Conservation (phyloP, 2,113 vertebrate species). For the Aspiorhynchus laticeps region DNA sequence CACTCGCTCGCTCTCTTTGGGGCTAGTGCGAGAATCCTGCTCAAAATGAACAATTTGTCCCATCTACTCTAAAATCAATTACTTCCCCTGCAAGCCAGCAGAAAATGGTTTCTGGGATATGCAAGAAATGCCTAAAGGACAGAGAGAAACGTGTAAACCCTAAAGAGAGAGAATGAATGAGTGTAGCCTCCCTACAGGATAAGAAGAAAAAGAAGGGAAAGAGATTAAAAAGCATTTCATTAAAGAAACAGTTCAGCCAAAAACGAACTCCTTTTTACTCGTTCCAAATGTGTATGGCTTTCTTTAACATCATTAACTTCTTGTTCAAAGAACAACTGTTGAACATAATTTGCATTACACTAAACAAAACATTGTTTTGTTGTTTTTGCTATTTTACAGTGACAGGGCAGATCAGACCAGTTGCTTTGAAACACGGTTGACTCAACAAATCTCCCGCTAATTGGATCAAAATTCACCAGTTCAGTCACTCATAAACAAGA, state of each 20-base stretch:
- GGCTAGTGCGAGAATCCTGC: constrained; percentile 26
- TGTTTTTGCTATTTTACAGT: neutral
- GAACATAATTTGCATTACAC: neutral
- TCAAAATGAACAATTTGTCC: constrained; percentile 54
- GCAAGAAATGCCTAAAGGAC: constrained; percentile 16
- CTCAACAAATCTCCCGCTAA: constrained; percentile 12
- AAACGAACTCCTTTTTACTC: neutral
- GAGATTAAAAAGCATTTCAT: constrained; percentile 13
- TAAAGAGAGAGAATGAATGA: constrained; percentile 1
- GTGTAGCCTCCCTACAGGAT: constrained; percentile 2
- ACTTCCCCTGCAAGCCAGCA: constrained; percentile 40
- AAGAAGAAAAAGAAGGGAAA: neutral
- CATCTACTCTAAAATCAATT: constrained; percentile 54
- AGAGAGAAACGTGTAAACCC: constrained; percentile 19
- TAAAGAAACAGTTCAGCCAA: neutral
- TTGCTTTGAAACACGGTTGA: neutral
- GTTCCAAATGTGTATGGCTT: neutral
- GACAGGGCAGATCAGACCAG: neutral
- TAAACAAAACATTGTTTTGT: neutral
- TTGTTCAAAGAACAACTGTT: constrained; percentile 15
- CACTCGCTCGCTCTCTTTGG: constrained; percentile 34
- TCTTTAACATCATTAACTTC: neutral
- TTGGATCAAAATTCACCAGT: constrained; percentile 23
- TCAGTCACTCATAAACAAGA: constrained; percentile 16
- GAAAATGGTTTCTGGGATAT: constrained; percentile 44